Conservation (phyloP, 2,797 vertebrate genomes). For the Peromyscus aztecus region DNA sequence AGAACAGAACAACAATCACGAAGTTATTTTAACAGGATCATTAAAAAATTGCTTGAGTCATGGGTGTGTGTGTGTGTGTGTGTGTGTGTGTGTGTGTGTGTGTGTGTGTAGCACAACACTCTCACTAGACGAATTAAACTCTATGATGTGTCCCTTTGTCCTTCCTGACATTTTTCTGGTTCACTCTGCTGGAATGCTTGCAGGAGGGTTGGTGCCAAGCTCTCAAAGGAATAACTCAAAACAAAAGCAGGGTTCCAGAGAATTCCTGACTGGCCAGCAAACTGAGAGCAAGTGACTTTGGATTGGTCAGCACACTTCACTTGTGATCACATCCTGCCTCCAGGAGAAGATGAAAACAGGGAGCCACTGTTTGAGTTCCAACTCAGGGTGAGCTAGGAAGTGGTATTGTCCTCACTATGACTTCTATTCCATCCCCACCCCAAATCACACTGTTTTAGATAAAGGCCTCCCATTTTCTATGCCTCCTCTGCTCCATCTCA, state of each 20-base stretch:
- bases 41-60: conserved; percentile 84
- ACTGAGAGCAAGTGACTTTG: conserved; percentile 87
- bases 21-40: conserved; percentile 88
- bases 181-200: conserved; percentile 88
- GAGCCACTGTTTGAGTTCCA: conserved; percentile 82
- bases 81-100: conserved; percentile 66
- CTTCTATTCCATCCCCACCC: background rate
- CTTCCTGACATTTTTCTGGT: conserved; percentile 88
- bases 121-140: conserved; percentile 88
- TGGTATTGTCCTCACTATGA: conserved; percentile 77
- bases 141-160: conserved; percentile 87
- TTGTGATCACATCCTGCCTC: conserved; percentile 86
- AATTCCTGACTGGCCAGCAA: conserved; percentile 86
- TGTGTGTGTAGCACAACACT: conserved; percentile 23
- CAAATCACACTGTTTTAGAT: conserved; percentile 75
- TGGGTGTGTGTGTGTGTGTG: conserved; percentile 40
- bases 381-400: conserved; percentile 80
- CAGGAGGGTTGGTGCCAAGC: conserved; percentile 85
- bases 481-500: background rate
- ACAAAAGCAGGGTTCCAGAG: conserved; percentile 87
- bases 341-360: conserved; percentile 84
- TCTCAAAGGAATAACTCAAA: conserved; percentile 87
- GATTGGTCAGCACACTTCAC: conserved; percentile 87
- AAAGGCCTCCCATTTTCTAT: conserved; percentile 76
- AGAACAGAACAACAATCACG: conserved; percentile 86